These are phyloP conservation scores for Mythimna impura DNA, from an alignment of 2,888 invertebrate species.

Conservation along the genomic window DNA sequence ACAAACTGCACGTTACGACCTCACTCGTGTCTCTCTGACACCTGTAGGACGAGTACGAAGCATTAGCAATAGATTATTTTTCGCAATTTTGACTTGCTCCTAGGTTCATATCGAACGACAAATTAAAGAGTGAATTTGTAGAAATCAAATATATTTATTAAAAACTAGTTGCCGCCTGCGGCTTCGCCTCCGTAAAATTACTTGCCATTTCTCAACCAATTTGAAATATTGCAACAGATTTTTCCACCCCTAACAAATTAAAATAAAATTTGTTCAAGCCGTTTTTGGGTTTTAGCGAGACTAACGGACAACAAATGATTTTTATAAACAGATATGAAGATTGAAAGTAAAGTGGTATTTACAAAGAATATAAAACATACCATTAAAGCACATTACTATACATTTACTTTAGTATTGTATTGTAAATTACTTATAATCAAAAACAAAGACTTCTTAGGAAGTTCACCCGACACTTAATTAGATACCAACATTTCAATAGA, in stretches of 20 bases:
- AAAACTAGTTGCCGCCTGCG: too few species aligned
- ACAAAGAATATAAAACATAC: slow-evolving; percentile 9
- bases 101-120: neutral
- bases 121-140: neutral
- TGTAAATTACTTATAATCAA: slow-evolving; percentile 34
- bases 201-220: too few species aligned
- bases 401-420: slow-evolving; percentile 38
- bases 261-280: too few species aligned
- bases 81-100: neutral
- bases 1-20: slow-evolving; percentile 33
- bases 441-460: slow-evolving; percentile 46
- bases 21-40: slow-evolving; percentile 21
- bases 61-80: neutral
- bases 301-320: too few species aligned
- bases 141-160: neutral
- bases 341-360: neutral
- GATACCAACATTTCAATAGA: slow-evolving; percentile 57
- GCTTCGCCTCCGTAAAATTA: too few species aligned
- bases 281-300: too few species aligned
- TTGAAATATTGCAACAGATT: too few species aligned
- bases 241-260: too few species aligned
- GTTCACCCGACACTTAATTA: slow-evolving; percentile 58
- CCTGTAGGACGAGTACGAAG: neutral
- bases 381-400: neutral
- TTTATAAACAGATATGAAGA: neutral